Base-by-base conservation (phyloP, 2,888 invertebrate species). In the Cephus pulcher region DNA sequence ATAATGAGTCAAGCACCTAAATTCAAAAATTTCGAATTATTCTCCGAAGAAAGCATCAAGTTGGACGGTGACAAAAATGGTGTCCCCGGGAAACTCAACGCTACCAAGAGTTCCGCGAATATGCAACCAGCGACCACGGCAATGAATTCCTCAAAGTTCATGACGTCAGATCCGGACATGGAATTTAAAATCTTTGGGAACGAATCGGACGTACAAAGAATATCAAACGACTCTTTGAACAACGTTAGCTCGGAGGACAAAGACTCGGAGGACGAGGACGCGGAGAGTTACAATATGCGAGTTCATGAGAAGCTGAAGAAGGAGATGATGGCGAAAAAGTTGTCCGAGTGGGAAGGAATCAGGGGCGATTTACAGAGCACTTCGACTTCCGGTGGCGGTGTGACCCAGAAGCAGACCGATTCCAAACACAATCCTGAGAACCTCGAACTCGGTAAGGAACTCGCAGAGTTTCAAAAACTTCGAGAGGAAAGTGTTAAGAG, bases 1-100 rank as follows among this genome's bases (percentile, higher is more conserved):
- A 15, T 12, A 32, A 23, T 33, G 2, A 71, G 11, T 23, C 3
- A 71, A 23, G 15, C 3, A 33, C 71, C 71, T 12, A 71, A 11
- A 11, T 34, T 71, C 23, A 30, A 71, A 15, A 71, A 71, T 34
- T 30, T 71, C 23, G 71, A 30, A 71, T 34, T 71, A 23, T 71
- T 71, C 71, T 71, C 71, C 71, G 71, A 71, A 34, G 71, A 71
- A 4, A 71, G 30, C 71, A 71, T 71, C 23, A 71, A 71, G 30
- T 6, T 71, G 9, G 30, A 71, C 30, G 15, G 15, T 11, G 30
- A 34, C 71, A 71, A 30, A 34, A 71, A 71, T 71, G 23, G 12
- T 30, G 32, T 71, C 12, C 23, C 34, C 30, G 71, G 30, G 11
- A 71, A 30, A 30, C 12, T 71, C 32, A 23, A 23, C 15, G 32